Evolutionary conservation across 2,113 vertebrate genomes (phyloP).

Genomic region (Zosterops pallidus): DNA sequence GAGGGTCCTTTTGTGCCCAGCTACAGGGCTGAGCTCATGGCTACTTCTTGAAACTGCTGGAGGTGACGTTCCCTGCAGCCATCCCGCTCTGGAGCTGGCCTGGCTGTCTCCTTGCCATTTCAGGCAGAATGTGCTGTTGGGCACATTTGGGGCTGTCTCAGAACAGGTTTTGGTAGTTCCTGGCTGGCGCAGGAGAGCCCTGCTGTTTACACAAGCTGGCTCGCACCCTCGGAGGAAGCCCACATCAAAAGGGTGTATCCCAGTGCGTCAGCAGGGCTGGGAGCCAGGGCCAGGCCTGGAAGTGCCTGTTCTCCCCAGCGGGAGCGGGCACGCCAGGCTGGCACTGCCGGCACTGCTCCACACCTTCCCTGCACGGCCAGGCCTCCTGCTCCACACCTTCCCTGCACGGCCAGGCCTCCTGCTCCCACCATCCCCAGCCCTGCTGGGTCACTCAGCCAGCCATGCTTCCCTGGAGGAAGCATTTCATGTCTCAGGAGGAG

Average conservation of each 20-base stretch:
- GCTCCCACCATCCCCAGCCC: fast-evolving
- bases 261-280: neutral
- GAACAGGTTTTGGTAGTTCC: neutral
- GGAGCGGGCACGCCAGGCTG: neutral
- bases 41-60: neutral
- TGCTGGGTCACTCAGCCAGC: neutral
- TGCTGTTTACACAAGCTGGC: neutral
- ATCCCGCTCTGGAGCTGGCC: neutral
- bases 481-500: neutral
- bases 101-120: neutral
- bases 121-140: fast-evolving
- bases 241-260: constrained; percentile 1
- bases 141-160: neutral
- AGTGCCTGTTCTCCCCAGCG: neutral
- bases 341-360: neutral
- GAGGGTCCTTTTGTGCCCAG: neutral
- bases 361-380: fast-evolving
- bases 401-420: fast-evolving
- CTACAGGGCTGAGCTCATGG: neutral
- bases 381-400: neutral
- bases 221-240: neutral
- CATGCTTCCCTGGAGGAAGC: neutral
- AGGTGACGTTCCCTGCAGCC: fast-evolving
- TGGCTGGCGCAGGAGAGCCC: fast-evolving
- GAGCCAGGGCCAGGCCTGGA: neutral